Evolutionary conservation across 2,797 vertebrate species (phyloP), one percentile per base, ranked within the genome.

Genomic region (Neostethus bicornis): DNA sequence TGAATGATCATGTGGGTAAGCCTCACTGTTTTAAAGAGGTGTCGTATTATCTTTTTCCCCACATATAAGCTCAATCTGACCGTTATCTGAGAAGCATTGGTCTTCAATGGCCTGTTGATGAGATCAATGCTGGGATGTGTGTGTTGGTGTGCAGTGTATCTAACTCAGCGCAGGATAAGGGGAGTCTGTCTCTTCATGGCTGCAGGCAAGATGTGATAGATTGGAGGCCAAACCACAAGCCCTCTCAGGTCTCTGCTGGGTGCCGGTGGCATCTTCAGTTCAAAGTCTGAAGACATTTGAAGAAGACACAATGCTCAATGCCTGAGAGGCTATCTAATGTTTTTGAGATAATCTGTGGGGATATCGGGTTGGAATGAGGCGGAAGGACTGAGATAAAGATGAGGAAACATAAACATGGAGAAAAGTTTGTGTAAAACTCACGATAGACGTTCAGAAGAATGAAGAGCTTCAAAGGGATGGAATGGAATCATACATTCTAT

Each of bases 251-350:
- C 78, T 79, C 75, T 64, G 63, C 72, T 49, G 70, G 74, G 61
- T 52, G 77, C 79, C 81, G 2, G 38, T 66, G 77, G 69, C 75
- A 51, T 63, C 67, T 38, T 31, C 45, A 57, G 79, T 79, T 81
- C 75, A 86, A 75, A 82, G 80, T 83, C 75, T 75, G 59, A 28
- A 76, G 55, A 79, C 62, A 70, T 74, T 73, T 63, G 74, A 77
- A 70, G 67, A 66, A 69, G 56, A 68, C 45, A 64, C 73, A 63
- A 34, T 26, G 2, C 16, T 28, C 44, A 34, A 64, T 62, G 77
- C 64, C 52, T 73, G 60, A 70, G 61, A 72, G 55, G 46, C 65
- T 66, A 54, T 60, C 53, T 63, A 67, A 74, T 66, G 70, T 60
- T 49, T 70, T 63, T 51, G 51, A 73, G 51, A 58, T 31, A 66